Base-by-base conservation (phyloP, 2,797 vertebrate genomes). In the Cryptoblepharus egeriae region DNA sequence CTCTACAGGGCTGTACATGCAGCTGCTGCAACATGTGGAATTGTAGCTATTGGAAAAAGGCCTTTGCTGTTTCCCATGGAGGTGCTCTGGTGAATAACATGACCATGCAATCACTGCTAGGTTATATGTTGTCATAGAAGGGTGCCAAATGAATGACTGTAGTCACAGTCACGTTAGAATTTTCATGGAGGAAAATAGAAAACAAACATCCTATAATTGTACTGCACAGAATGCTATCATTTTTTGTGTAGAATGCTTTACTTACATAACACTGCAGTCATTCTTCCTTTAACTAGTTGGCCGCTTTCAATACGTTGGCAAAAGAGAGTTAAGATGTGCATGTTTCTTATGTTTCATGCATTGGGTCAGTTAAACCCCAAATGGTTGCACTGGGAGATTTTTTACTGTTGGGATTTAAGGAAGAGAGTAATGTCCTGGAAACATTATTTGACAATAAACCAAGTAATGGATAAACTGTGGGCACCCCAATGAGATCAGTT, bases 81-180 rank as follows among this genome's bases (percentile, higher is more conserved):
- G 28, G 13, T 49, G 39, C 13, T n/a, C 1, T 9, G 28, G 69
- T 49, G 69, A 49, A 49, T 7, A 28, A n/a, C 69, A 49, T 15
- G 39, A n/a, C 28, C 39, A 49, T 8, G 12, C 84, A 82, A 78
- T 28, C 80, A 26, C 73, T 85, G 77, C 76, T 30, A 42, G 85
- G 73, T 60, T 30, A 12, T 72, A 70, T 79, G 84, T 37, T 22
- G 90, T 87, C 81, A 88, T 89, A 63, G 61, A 69, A 82, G 35
- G 64, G 2, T 69, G 35, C 37, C 26, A 10, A 24, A 69, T 39
- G 26, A 42, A 15, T n/a, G 16, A 30, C 42, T 2, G 12, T 71
- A 84, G 68, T 0, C 0, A 61, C 39, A 87, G 78, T 82, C 78
- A 79, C 24, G 87, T 79, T 79, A 87, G 70, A 85, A 88, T 74